phyloP scores from a whole-genome alignment of 2,888 invertebrate species.

The Cecidostiba fungosa region DNA sequence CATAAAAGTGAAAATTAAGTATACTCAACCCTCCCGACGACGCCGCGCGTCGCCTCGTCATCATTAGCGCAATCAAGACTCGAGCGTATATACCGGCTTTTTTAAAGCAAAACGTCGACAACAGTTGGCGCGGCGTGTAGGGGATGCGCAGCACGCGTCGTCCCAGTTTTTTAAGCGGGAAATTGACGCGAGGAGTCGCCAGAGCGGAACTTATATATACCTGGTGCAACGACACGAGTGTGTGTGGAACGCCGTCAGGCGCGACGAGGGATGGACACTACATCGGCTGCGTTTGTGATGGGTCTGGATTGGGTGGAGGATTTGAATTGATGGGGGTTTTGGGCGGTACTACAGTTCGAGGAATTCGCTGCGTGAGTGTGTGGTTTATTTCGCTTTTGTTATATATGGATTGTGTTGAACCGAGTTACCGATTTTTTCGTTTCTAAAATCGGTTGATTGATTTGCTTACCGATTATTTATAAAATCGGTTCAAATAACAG shows the following conservation, averaged over 20 bases:
- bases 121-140: neutral
- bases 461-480: too few species aligned
- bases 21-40: neutral
- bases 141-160: constrained; percentile 1
- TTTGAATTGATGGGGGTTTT: neutral
- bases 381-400: too few species aligned
- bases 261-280: constrained; percentile 17
- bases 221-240: neutral
- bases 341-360: too few species aligned
- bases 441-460: too few species aligned
- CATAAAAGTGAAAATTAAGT: constrained; percentile 37
- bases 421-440: too few species aligned
- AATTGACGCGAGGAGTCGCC: neutral
- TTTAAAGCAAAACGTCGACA: constrained; percentile 20
- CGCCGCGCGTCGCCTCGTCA: constrained; percentile 12
- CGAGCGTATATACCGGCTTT: neutral
- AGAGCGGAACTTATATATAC: constrained; percentile 4
- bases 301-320: neutral
- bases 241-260: neutral
- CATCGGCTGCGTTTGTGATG: neutral
- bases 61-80: constrained; percentile 56
- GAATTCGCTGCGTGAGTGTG: too few species aligned
- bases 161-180: constrained; percentile 10
- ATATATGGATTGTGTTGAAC: too few species aligned
- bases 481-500: too few species aligned